These are phyloP conservation scores for Ariolimax columbianus DNA, from an alignment of 2,888 invertebrate genomes.

Conservation along the genomic window DNA sequence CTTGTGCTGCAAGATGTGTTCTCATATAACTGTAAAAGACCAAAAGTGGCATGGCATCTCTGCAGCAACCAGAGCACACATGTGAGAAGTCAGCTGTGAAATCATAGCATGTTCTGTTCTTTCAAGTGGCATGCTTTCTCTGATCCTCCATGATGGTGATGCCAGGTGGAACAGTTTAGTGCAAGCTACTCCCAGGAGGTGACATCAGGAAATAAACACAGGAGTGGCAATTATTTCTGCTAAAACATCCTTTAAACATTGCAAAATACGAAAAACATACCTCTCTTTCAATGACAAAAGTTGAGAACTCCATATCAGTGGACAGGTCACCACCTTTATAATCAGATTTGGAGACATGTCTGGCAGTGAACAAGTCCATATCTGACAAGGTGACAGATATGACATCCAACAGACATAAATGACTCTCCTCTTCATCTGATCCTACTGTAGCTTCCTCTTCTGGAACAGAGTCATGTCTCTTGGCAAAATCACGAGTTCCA, in stretches of 20 bases:
- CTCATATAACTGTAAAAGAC: too few relatives aligned
- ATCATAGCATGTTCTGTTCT: too few relatives aligned
- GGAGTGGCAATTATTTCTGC: neutral
- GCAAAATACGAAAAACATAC: constrained; percentile 56
- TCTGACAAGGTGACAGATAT: constrained; percentile 86
- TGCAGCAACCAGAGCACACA: too few relatives aligned
- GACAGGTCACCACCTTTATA: constrained; percentile 58
- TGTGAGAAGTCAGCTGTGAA: too few relatives aligned
- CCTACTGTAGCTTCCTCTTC: neutral
- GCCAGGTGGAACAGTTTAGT: too few relatives aligned
- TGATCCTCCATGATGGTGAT: too few relatives aligned
- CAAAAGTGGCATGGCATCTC: too few relatives aligned
- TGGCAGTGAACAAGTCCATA: constrained; percentile 87
- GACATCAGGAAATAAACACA: too few relatives aligned
- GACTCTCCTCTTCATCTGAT: constrained; percentile 46
- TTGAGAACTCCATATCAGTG: constrained; percentile 74
- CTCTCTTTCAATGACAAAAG: constrained; percentile 74
- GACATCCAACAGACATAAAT: constrained; percentile 85
- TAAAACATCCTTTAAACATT: neutral
- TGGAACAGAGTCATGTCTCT: constrained; percentile 32
- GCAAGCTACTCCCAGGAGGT: too few relatives aligned
- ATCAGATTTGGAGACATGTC: constrained; percentile 73
- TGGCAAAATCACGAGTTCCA: neutral
- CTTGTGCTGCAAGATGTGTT: too few relatives aligned
- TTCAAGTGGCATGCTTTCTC: too few relatives aligned